Evolutionary conservation across 2,797 vertebrate species (phyloP), one percentile per base, ranked within the genome.

Genomic region (Alfaro cultratus): DNA sequence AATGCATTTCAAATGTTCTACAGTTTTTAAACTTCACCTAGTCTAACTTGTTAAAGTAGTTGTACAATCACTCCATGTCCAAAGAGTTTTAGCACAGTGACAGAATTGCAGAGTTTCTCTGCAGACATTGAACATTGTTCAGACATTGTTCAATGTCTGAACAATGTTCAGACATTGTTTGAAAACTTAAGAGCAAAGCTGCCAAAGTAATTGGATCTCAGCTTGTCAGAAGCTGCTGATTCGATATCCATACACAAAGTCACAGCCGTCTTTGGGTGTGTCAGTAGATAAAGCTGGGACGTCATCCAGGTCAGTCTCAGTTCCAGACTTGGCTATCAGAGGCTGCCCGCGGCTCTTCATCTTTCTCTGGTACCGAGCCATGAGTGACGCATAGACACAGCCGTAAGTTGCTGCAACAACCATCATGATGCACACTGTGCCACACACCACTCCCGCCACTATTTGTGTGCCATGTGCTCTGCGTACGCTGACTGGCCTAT

Each of bases 401-500:
- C 98, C 97, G 0, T 99, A 99, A 39, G 97, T 96, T 0, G 97
- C 98, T 0, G 98, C 97, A 11, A 97, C 97, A 85, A 97, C 97
- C 98, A 99, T 99, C 97, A 99, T 97, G 88, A 99, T 95, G 75
- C 97, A 99, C 41, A 99, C 98, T 0, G 99, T 96, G 29, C 98
- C 97, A 0, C 98, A 99, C 21, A 99, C 97, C 5, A 99, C 97
- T 0, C 97, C 97, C 0, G 98, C 98, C 0, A 99, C 97, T 76
- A 98, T 97, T 77, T 99, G 97, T 0, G 98, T 99, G 89, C 96
- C 97, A 0, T 97, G 96, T 0, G 98, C 98, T 34, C 97, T 93
- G 9, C 98, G 96, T 76, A 99, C 97, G 0, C 97, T 99, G 71
- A 93, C 94, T 0, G 97, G 96, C 64, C 96, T 93, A 57, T 97